Conservation (phyloP, 2,797 vertebrate genomes). For the Perodicticus potto region DNA sequence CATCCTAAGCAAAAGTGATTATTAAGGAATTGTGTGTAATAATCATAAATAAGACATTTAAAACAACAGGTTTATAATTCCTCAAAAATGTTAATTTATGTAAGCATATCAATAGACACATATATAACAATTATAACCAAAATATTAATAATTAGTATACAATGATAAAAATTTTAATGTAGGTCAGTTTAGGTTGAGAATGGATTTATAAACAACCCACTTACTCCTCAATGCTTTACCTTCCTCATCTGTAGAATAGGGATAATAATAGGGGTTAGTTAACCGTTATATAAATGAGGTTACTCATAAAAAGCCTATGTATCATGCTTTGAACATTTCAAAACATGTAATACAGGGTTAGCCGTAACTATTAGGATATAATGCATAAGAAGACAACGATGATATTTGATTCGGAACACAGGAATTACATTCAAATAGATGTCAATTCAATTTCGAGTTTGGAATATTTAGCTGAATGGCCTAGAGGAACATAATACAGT, state of each 20-base stretch:
- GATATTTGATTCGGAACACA: not conserved
- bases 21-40: not conserved
- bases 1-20: slow-evolving; percentile 26
- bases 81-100: not conserved
- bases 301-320: not conserved
- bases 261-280: not conserved
- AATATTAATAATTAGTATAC: not conserved
- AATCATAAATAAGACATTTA: not conserved
- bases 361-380: not conserved
- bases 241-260: not conserved
- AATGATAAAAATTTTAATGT: not conserved
- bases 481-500: not conserved
- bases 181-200: not conserved
- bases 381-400: not conserved
- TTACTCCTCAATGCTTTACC: not conserved
- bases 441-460: not conserved
- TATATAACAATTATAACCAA: not conserved
- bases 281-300: not conserved
- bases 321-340: not conserved
- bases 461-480: not conserved
- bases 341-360: slow-evolving; percentile 6
- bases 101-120: not conserved
- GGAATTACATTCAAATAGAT: not conserved
- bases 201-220: not conserved
- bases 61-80: not conserved